These are phyloP conservation scores for Encarsia formosa DNA, from an alignment of 2,888 invertebrate species.

Conservation along the genomic window DNA sequence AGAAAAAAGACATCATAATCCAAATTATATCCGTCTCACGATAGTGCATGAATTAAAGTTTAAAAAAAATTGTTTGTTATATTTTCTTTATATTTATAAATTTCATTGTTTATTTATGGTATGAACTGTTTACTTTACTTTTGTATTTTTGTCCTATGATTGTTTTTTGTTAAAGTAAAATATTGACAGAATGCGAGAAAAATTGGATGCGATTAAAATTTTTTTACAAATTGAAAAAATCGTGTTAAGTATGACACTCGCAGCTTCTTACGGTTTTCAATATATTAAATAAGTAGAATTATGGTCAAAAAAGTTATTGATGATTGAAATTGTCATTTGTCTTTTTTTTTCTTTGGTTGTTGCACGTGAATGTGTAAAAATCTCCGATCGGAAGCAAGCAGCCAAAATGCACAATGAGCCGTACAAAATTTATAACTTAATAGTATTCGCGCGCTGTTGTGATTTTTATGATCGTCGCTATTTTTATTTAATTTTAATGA, in stretches of 20 bases:
- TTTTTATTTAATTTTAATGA: slow-evolving; percentile 23
- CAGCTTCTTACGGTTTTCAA: slow-evolving; percentile 26
- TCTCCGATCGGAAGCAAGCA: slow-evolving; percentile 13
- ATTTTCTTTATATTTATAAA: slow-evolving; percentile 46
- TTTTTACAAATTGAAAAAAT: slow-evolving; percentile 25
- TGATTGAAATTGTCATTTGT: slow-evolving; percentile 11
- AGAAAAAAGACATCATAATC: too few relatives aligned
- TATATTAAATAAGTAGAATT: slow-evolving; percentile 23
- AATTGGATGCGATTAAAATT: slow-evolving; percentile 18
- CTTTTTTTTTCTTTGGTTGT: slow-evolving; percentile 15
- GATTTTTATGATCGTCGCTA: slow-evolving; percentile 22
- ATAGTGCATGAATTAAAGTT: slow-evolving; percentile 36
- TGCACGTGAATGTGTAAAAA: slow-evolving; percentile 13
- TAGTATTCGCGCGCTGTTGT: slow-evolving; percentile 28
- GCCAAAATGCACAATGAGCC: slow-evolving; percentile 20
- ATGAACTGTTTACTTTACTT: slow-evolving; percentile 50
- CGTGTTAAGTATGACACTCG: slow-evolving; percentile 31
- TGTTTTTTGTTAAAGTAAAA: slow-evolving; percentile 46
- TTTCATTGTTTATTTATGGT: slow-evolving; percentile 51
- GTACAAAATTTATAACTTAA: slow-evolving; percentile 25
- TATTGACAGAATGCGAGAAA: slow-evolving; percentile 31
- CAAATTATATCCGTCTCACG: too few relatives aligned
- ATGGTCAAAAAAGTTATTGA: slow-evolving; percentile 10
- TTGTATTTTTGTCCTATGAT: slow-evolving; percentile 41
- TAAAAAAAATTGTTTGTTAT: slow-evolving; percentile 49